These are phyloP conservation scores for Sebastes variabilis DNA, from an alignment of 2,797 vertebrate genomes.

Conservation along the genomic window DNA sequence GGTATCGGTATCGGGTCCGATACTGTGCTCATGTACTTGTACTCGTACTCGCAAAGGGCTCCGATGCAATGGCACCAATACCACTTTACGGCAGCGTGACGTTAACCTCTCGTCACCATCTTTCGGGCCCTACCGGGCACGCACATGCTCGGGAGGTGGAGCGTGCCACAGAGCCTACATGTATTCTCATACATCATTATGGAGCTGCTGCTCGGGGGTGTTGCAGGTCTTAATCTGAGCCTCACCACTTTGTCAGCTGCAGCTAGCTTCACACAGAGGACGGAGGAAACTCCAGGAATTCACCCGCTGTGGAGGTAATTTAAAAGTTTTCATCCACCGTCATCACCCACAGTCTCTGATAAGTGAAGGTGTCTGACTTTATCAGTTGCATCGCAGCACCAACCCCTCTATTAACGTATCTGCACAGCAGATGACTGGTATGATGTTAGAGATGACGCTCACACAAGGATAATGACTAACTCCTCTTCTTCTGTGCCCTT, in stretches of 20 bases:
- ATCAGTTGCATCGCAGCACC: not conserved
- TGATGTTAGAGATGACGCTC: constrained; percentile 53
- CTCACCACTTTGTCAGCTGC: not conserved
- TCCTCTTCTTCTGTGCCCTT: constrained; percentile 30
- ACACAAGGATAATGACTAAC: constrained; percentile 51
- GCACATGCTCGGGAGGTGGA: no score
- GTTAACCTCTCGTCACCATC: no score
- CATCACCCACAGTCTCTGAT: not conserved
- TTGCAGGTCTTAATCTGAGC: not conserved
- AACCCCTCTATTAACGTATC: constrained; percentile 38
- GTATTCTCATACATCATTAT: not conserved
- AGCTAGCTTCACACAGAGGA: not conserved
- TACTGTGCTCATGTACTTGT: no score
- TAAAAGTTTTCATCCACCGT: constrained; percentile 1
- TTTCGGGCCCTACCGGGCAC: no score
- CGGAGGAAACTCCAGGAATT: not conserved
- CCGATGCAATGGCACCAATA: no score
- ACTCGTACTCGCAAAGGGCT: no score
- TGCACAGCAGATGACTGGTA: constrained; percentile 37
- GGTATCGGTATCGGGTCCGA: no score
- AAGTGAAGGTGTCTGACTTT: constrained; percentile 11
- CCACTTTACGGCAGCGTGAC: no score
- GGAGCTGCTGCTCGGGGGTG: not conserved
- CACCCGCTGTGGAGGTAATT: constrained; percentile 10
- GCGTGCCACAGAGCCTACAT: not conserved